Evolutionary conservation across 2,888 invertebrate genomes (phyloP).

Genomic region (Phortica magna): DNA sequence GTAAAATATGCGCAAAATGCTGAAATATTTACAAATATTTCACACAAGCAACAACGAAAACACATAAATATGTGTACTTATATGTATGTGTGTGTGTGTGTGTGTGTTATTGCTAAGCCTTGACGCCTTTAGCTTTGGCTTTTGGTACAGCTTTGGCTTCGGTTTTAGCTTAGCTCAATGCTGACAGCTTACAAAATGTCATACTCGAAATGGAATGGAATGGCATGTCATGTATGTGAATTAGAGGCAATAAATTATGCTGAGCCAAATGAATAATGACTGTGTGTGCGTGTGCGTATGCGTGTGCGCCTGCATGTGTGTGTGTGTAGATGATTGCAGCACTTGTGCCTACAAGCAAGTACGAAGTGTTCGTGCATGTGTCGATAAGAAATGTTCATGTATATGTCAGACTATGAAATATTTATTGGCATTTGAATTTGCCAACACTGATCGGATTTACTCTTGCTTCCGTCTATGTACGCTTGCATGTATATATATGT

Average conservation of each 20-base stretch:
- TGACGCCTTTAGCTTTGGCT: slow-evolving; percentile 6
- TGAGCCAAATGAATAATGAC: slow-evolving; percentile 63
- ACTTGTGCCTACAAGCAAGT: slow-evolving; percentile 11
- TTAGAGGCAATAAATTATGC: slow-evolving; percentile 65
- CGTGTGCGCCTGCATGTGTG: neutral
- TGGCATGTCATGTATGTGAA: slow-evolving; percentile 60
- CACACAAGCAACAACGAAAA: slow-evolving; percentile 1
- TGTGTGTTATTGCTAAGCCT: neutral
- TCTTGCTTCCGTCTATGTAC: no score
- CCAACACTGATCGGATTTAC: slow-evolving; percentile 32
- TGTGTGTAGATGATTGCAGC: neutral
- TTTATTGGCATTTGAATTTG: slow-evolving; percentile 55
- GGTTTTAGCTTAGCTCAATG: neutral
- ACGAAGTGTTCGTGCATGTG: neutral
- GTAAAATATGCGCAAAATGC: slow-evolving; percentile 19
- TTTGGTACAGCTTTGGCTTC: neutral
- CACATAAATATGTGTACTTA: neutral
- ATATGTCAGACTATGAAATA: slow-evolving; percentile 70
- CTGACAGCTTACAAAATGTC: slow-evolving; percentile 20
- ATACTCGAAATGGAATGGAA: slow-evolving; percentile 32
- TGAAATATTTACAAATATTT: slow-evolving; percentile 29
- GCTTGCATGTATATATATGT: no score
- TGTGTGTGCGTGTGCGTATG: slow-evolving; percentile 28
- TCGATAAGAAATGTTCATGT: slow-evolving; percentile 47
- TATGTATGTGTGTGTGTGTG: neutral